A percentile compares a stretch with the other conserved stretches of the same genome.
Conservation (phyloP, 2,113 vertebrate genomes). For the Bothrops jararaca region DNA sequence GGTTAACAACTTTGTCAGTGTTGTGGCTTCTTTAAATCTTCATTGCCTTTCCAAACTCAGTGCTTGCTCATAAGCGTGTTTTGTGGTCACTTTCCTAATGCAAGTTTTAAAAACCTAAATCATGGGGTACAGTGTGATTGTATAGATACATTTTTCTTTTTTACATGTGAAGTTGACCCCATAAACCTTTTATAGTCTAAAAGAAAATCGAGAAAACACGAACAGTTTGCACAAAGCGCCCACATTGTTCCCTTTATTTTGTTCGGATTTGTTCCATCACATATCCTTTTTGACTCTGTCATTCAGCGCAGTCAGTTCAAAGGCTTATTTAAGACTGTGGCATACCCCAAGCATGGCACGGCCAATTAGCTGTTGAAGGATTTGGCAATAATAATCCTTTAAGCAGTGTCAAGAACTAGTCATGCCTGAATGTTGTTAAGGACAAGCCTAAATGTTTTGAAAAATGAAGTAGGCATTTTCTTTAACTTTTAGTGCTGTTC, state of each 20-base stretch:
- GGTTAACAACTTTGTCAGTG: neutral
- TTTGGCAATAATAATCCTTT: constrained; percentile 37
- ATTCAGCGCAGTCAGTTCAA: constrained; percentile 20
- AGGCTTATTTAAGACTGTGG: constrained; percentile 14
- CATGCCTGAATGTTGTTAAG: constrained; percentile 23
- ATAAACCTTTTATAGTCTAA: neutral
- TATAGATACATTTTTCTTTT: neutral
- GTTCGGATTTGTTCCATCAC: neutral
- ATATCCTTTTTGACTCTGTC: constrained; percentile 15
- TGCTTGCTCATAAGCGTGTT: neutral
- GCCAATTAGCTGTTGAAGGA: constrained; percentile 19
- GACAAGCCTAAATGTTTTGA: constrained; percentile 6
- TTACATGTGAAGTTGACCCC: neutral
- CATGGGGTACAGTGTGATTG: neutral
- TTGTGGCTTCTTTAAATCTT: neutral
- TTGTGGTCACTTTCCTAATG: neutral
- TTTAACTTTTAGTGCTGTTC: neutral
- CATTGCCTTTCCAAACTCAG: neutral
- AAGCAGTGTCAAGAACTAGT: constrained; percentile 39
- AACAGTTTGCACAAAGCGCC: neutral
- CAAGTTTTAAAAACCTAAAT: neutral
- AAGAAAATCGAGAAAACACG: neutral
- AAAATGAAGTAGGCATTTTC: constrained; percentile 31
- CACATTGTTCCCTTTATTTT: constrained; percentile 1
- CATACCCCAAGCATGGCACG: neutral